These are phyloP conservation scores for Lanistes nyassanus DNA, from an alignment of 1,140 invertebrate species.

Conservation along the genomic window DNA sequence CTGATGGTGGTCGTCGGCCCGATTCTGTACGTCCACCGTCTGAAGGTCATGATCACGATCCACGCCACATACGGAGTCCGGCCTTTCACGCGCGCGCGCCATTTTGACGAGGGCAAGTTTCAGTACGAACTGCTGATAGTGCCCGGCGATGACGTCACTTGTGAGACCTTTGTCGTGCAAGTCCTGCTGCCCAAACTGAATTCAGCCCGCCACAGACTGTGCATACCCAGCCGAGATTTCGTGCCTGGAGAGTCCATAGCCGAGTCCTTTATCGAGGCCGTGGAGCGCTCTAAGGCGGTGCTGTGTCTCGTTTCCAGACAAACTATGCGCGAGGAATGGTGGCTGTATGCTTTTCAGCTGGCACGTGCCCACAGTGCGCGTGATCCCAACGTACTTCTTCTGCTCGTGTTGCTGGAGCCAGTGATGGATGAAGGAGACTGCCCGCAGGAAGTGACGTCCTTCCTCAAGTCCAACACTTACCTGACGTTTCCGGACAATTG, in stretches of 20 bases:
- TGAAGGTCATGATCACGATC: conserved; percentile 14
- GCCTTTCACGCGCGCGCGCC: conserved; percentile 9
- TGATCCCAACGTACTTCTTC: conserved; percentile 81
- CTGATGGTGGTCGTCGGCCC: conserved; percentile 12
- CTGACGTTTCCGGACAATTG: conserved; percentile 75
- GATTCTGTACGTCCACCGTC: conserved; percentile 12
- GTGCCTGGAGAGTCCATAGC: conserved; percentile 80
- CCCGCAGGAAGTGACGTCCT: conserved; percentile 70
- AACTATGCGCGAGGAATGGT: conserved; percentile 76
- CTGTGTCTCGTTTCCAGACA: conserved; percentile 74
- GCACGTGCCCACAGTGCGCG: conserved; percentile 86
- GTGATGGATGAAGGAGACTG: conserved; percentile 68
- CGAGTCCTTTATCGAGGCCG: conserved; percentile 72
- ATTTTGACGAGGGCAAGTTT: conserved; percentile 12
- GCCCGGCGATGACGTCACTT: conserved; percentile 91
- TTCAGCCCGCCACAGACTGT: conserved; percentile 84
- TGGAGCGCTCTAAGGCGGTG: conserved; percentile 72
- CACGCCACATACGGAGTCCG: conserved; percentile 9
- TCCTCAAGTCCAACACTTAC: conserved; percentile 74
- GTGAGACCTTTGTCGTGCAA: conserved; percentile 79
- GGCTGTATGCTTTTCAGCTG: conserved; percentile 75
- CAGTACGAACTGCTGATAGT: conserved; percentile 87
- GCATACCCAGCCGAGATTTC: conserved; percentile 89
- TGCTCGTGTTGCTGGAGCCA: conserved; percentile 87
- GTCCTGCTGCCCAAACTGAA: conserved; percentile 86